Percentiles rank a stretch among this genome's conserved stretches.
Conservation (phyloP, 1,140 invertebrate genomes). For the Streblospio benedicti region DNA sequence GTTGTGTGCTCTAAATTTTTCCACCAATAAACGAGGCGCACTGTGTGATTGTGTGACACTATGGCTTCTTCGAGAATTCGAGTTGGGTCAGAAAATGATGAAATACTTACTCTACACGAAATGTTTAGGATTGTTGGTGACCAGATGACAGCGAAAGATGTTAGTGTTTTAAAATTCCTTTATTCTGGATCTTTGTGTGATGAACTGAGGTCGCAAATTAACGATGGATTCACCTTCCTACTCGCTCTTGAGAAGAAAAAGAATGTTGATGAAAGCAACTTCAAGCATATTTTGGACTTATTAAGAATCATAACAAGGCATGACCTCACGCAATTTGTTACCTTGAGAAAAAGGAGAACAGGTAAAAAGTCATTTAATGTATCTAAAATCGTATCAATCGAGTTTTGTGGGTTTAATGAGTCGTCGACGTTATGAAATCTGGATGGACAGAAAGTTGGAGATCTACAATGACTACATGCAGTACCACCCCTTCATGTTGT, state of each 20-base stretch:
- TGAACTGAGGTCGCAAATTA: constrained; percentile 19
- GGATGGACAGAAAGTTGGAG: no score
- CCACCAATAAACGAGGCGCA: no score
- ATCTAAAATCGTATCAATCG: no score
- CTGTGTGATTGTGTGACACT: no score
- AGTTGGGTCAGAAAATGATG: neutral
- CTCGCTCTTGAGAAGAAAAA: constrained; percentile 29
- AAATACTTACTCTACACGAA: constrained; percentile 17
- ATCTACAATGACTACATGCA: no score
- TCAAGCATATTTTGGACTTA: constrained; percentile 24
- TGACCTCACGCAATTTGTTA: constrained; percentile 30
- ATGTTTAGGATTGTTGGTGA: constrained; percentile 28
- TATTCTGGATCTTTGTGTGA: constrained; percentile 16
- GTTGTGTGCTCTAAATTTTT: no score
- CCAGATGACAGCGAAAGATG: constrained; percentile 20
- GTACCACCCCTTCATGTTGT: no score
- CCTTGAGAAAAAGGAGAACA: constrained; percentile 25
- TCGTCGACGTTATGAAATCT: no score
- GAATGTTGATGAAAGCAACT: constrained; percentile 32
- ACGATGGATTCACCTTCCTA: constrained; percentile 30
- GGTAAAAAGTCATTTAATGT: constrained; percentile 21
- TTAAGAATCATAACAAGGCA: constrained; percentile 29
- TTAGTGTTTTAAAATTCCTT: constrained; percentile 18
- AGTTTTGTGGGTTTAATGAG: no score
- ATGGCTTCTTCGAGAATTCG: no score